These are phyloP conservation scores for Lathronympha strigana DNA, from an alignment of 2,888 invertebrate genomes.

Conservation along the genomic window DNA sequence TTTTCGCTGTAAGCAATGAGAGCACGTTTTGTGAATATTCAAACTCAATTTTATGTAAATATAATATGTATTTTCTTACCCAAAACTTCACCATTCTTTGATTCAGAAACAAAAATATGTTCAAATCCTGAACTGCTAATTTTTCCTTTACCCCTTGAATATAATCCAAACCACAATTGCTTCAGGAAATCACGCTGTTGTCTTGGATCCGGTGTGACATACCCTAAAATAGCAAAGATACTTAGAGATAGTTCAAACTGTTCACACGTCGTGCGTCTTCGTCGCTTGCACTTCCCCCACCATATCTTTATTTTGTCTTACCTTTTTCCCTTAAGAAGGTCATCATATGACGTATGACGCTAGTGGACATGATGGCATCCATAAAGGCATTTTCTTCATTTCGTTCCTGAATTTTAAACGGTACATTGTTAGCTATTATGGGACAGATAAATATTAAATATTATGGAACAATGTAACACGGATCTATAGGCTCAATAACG, in stretches of 20 bases:
- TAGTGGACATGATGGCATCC: slow-evolving; percentile 89
- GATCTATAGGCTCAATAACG: no score
- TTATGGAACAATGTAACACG: no score
- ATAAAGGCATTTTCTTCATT: slow-evolving; percentile 92
- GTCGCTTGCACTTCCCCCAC: no score
- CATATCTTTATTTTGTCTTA: no score
- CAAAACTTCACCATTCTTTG: slow-evolving; percentile 89
- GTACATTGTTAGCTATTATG: not conserved
- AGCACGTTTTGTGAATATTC: no score
- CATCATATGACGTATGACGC: slow-evolving; percentile 89
- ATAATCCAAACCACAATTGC: slow-evolving; percentile 91
- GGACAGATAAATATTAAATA: not conserved
- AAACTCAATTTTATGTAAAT: no score
- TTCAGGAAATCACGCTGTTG: slow-evolving; percentile 89
- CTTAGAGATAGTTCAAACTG: not conserved
- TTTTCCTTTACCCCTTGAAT: slow-evolving; percentile 90
- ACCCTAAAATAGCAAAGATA: slow-evolving; percentile 65
- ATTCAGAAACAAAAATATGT: slow-evolving; percentile 95
- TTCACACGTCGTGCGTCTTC: no score
- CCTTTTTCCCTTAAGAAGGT: slow-evolving; percentile 87
- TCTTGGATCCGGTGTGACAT: slow-evolving; percentile 86
- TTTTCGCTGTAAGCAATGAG: no score
- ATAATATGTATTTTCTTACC: slow-evolving; percentile 52
- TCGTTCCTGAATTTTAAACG: slow-evolving; percentile 80
- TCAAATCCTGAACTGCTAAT: slow-evolving; percentile 96